Base-by-base conservation (phyloP, 2,797 vertebrate species). In the Eulemur mongoz region DNA sequence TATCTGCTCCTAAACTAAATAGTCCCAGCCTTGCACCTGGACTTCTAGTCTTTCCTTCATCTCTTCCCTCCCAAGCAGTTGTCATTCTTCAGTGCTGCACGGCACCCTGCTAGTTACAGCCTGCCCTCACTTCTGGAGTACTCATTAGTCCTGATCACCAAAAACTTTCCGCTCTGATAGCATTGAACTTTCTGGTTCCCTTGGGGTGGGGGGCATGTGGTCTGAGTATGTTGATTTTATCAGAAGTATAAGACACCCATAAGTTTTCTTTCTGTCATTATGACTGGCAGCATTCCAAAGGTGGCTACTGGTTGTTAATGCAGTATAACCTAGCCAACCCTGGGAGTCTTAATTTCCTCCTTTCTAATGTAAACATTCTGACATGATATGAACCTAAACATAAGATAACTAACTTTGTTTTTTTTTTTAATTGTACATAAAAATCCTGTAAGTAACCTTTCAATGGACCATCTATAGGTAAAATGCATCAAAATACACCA, bases 331-430 rank as follows among this genome's bases (percentile, higher is more conserved):
- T 80, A 78, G 11, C 3, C n/a, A 72, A 70, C 30, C 12, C 12
- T 27, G 8, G 10, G 52, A 92, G 43, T 82, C 17, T 95, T 76
- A 45, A 20, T 70, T 92, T 18, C 0, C 25, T 22, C 80, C 43
- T 89, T 89, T 91, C 17, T 92, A 80, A 90, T 89, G 81, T 93
- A 13, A 88, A 82, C 6, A 65, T 73, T 86, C 23, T 93, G 25
- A 78, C 7, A 80, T 38, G 57, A 2, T 45, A 59, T 32, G 15
- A 52, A 83, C 23, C 12, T 96, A 14, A n/a, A 81, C 27, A 88
- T 88, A 73, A 70, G 50, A 80, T 48, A 85, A 20, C 27, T 40
- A 81, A 27, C 1, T 0, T 75, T 84, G 35, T n/a, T 5, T 52
- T 43, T 32, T 59, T 94, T 67, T 87, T 57, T 20, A 70, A 69